Evolutionary conservation across 1,140 invertebrate genomes (phyloP), one percentile per base, ranked within the genome.

Genomic region (Coptotermes formosanus): DNA sequence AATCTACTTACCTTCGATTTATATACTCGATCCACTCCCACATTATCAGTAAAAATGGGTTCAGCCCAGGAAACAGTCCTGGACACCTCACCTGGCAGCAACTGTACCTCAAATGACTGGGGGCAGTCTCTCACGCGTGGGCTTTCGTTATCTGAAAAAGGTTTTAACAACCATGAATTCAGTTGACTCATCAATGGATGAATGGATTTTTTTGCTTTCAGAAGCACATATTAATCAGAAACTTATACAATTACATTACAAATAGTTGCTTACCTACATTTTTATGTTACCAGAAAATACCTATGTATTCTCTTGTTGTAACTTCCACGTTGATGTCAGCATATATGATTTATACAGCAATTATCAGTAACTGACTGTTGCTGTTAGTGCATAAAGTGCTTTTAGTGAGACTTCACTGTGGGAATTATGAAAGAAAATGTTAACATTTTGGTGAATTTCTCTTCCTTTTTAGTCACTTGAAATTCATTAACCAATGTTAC

Each of bases 1-100:
- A 12, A 55, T 55, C 19, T 19, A 1, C 14, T 90, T 89, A 95
- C 94, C 89, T 93, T 92, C 0, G 94, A 94, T 89, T 94, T 94
- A 87, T 93, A 94, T 83, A 94, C 90, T 82, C 92, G 91, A 4
- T 92, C 90, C 9, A 95, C 89, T 84, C 89, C 90, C 19, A 94
- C 92, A 88, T 95, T 94, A 89, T 95, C 94, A 21, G 90, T 91
- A 88, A 96, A 95, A 19, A 91, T 89, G 0, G 95, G 95, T 88
- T 95, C 95, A 84, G 93, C 92, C 95, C 95, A 96, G 85, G 92
- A 92, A 45, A 96, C 92, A 25, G 92, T 90, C 45, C 92, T 91
- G 82, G 91, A 91, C 0, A 89, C 90, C 89, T 94, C 93, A 23
- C 93, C 92, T 45, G 91, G 90, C 84, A 90, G 90, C 75, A 95